Percentiles rank a stretch among this genome's conserved stretches.
Conservation (phyloP, 2,113 vertebrate genomes). For the Ginglymostoma cirratum region DNA sequence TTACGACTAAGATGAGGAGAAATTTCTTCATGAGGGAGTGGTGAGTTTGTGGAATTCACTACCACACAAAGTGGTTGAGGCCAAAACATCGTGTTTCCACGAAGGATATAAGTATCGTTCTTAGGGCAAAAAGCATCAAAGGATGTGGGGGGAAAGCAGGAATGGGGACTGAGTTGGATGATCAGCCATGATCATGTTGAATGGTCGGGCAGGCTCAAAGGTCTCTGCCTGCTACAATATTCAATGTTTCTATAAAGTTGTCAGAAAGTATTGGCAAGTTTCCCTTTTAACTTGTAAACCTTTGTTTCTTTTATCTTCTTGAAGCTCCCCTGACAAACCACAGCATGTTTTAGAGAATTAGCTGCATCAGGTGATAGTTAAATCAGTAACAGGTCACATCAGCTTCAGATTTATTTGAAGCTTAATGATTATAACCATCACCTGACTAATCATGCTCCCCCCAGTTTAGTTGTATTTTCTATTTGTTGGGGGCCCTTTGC, state of each 20-base stretch:
- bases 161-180: too few relatives aligned
- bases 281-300: slow-evolving; percentile 42
- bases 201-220: too few relatives aligned
- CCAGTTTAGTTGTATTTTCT: slow-evolving; percentile 46
- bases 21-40: too few relatives aligned
- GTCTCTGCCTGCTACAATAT: neutral
- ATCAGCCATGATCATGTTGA: too few relatives aligned
- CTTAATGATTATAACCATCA: slow-evolving; percentile 50
- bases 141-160: too few relatives aligned
- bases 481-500: neutral
- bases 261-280: slow-evolving; percentile 11
- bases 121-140: too few relatives aligned
- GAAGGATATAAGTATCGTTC: too few relatives aligned
- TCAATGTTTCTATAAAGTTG: neutral
- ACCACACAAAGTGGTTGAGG: too few relatives aligned
- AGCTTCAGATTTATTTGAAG: slow-evolving; percentile 50
- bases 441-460: slow-evolving; percentile 51
- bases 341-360: neutral
- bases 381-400: slow-evolving; percentile 55
- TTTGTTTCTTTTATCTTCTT: slow-evolving; percentile 51
- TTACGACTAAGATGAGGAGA: too few relatives aligned
- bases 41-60: too few relatives aligned
- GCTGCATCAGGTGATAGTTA: slow-evolving; percentile 56
- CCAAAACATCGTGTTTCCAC: too few relatives aligned
- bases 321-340: slow-evolving; percentile 45